A percentile compares a stretch with the other conserved stretches of the same genome.
phyloP scores from a whole-genome alignment of 2,113 vertebrate genomes.

The Microtus montanus region DNA sequence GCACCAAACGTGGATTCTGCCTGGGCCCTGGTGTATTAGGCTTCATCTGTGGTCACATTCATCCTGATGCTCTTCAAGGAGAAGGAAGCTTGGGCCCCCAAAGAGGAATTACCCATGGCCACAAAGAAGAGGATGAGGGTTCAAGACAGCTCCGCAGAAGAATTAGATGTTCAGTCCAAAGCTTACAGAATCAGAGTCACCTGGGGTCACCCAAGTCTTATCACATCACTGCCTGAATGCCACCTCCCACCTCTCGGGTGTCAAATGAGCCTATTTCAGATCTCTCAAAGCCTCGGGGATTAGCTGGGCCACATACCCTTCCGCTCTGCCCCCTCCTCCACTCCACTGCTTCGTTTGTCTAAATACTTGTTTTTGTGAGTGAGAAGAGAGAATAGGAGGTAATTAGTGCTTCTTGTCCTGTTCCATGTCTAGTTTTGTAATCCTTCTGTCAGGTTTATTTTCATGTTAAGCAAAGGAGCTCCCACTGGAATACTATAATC shows the following conservation, averaged over 20 bases:
- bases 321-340: slow-evolving; percentile 80
- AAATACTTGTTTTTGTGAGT: slow-evolving; percentile 88
- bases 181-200: slow-evolving; percentile 39
- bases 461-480: slow-evolving; percentile 85
- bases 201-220: background rate
- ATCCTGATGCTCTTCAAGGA: background rate
- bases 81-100: fast-evolving
- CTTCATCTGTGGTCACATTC: background rate
- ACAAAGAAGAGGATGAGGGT: background rate
- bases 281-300: slow-evolving; percentile 85
- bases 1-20: background rate
- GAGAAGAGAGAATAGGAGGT: slow-evolving; percentile 87
- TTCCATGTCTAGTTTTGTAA: slow-evolving; percentile 88
- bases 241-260: slow-evolving; percentile 70
- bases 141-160: background rate
- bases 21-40: too few relatives aligned
- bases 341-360: slow-evolving; percentile 85
- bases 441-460: slow-evolving; percentile 87
- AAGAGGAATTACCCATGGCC: background rate
- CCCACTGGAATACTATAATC: slow-evolving; percentile 88
- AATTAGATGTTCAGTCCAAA: slow-evolving; percentile 44
- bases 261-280: slow-evolving; percentile 83
- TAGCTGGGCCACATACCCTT: slow-evolving; percentile 81
- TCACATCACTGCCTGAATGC: slow-evolving; percentile 60
- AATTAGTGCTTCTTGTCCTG: slow-evolving; percentile 89